phyloP scores from a whole-genome alignment of 2,113 vertebrate genomes.

The Excalfactoria chinensis region DNA sequence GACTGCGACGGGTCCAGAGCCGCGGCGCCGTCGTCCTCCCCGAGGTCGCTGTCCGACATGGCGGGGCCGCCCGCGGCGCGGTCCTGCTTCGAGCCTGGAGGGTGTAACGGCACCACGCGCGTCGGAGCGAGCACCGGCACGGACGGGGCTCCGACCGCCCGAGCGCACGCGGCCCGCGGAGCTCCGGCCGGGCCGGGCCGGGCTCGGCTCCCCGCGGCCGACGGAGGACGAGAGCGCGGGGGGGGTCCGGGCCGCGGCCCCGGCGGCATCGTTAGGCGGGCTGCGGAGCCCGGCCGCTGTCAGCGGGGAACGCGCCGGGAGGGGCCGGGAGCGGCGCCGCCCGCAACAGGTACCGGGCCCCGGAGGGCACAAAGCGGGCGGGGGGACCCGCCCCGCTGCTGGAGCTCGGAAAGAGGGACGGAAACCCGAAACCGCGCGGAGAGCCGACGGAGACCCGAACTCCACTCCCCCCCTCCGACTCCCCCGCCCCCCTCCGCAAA shows the following conservation, averaged over 20 bases:
- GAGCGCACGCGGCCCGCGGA: no score
- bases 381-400: neutral
- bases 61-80: constrained; percentile 68
- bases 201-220: no score
- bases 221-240: no score
- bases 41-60: constrained; percentile 92
- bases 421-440: neutral
- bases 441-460: neutral
- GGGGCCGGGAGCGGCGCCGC: no score
- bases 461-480: no score
- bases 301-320: neutral
- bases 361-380: neutral
- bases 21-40: constrained; percentile 85
- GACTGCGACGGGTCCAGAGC: constrained; percentile 83
- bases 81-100: constrained; percentile 56
- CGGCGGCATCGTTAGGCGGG: no score
- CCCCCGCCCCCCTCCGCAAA: neutral
- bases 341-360: neutral
- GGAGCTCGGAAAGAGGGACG: neutral
- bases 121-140: neutral
- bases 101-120: neutral
- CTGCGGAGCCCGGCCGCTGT: neutral
- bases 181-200: no score
- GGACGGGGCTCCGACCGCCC: neutral
- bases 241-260: no score